phyloP scores from a whole-genome alignment of 2,113 vertebrate genomes.

The Coracopsis vasa region DNA sequence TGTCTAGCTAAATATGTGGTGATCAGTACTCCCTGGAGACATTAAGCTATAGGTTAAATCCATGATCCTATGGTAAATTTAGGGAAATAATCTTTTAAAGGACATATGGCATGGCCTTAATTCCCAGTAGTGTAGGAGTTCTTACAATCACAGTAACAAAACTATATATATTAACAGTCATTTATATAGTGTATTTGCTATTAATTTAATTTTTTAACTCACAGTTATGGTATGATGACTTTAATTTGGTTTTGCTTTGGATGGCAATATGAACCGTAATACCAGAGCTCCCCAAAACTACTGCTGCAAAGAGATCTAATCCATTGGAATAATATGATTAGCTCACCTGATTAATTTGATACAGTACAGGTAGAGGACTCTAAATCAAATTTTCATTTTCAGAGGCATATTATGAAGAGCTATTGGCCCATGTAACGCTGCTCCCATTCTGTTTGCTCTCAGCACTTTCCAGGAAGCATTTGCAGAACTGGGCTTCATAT shows the following conservation, averaged over 20 bases:
- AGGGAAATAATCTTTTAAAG: slow-evolving; percentile 42
- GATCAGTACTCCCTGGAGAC: slow-evolving; percentile 13
- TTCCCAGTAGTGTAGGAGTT: background rate
- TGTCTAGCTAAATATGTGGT: slow-evolving; percentile 28
- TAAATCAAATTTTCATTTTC: slow-evolving; percentile 41
- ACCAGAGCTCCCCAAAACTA: background rate
- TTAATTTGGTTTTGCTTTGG: background rate
- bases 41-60: slow-evolving; percentile 1
- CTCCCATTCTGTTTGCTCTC: slow-evolving; percentile 14
- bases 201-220: background rate
- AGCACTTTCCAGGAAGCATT: background rate
- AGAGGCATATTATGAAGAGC: background rate
- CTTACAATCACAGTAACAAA: background rate
- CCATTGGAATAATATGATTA: background rate
- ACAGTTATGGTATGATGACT: background rate
- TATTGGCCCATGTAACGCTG: background rate
- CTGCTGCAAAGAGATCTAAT: background rate
- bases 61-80: background rate
- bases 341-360: slow-evolving; percentile 33
- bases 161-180: background rate
- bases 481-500: background rate
- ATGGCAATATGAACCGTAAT: background rate
- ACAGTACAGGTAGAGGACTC: background rate
- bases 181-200: background rate
- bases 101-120: background rate